Evolutionary conservation across 2,797 vertebrate genomes (phyloP).

Genomic region (Picus viridis): DNA sequence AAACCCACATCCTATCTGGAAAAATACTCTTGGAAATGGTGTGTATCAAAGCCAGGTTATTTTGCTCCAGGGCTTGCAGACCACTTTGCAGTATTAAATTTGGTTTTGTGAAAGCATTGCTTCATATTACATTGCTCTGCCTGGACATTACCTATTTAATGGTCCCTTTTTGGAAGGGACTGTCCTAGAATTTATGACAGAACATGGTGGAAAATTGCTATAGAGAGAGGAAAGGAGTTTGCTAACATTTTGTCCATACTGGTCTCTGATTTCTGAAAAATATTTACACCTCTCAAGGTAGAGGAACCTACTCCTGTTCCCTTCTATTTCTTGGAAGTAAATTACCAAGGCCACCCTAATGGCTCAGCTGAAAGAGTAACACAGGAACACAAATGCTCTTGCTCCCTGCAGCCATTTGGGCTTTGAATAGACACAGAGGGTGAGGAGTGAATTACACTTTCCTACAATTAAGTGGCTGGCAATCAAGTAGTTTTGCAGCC

Average conservation of each 20-base stretch:
- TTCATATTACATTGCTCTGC: not conserved
- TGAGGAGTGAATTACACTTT: not conserved
- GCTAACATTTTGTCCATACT: conserved; percentile 14
- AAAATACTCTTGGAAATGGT: conserved; percentile 3
- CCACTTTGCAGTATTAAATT: conserved; percentile 26
- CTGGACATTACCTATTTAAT: conserved; percentile 24
- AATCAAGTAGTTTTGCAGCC: not conserved
- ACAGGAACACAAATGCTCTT: conserved; percentile 8
- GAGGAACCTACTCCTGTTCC: conserved; percentile 46
- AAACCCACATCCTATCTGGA: conserved; percentile 37
- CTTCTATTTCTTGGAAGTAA: conserved; percentile 34
- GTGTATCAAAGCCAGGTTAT: conserved; percentile 12
- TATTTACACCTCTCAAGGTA: conserved; percentile 27
- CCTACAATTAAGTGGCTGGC: not conserved
- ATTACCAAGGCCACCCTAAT: conserved; percentile 45
- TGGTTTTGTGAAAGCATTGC: conserved; percentile 12
- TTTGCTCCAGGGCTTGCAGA: conserved; percentile 24
- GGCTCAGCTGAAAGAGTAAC: conserved; percentile 9
- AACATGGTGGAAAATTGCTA: not conserved
- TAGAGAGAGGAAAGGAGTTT: conserved; percentile 1
- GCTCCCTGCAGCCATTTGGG: not conserved
- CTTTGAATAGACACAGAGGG: not conserved
- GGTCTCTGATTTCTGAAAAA: conserved; percentile 21
- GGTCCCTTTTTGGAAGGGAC: conserved; percentile 18
- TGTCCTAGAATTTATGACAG: not conserved